phyloP scores from a whole-genome alignment of 2,113 vertebrate genomes.

The Nematolebias whitei region DNA sequence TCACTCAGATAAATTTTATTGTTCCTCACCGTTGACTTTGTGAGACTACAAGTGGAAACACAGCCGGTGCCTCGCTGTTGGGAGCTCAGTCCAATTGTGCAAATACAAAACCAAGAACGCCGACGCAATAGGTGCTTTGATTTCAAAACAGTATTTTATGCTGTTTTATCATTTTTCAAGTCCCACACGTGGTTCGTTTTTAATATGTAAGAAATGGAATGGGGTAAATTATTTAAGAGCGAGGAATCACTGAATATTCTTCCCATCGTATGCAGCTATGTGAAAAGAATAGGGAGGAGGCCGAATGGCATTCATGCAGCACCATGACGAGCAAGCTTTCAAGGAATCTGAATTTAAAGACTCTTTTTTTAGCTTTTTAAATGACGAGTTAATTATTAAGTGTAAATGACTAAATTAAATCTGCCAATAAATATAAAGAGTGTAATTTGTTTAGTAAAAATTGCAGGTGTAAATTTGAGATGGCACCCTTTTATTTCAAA shows the following conservation, averaged over 20 bases:
- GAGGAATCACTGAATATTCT: constrained; percentile 75
- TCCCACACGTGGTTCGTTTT: constrained; percentile 71
- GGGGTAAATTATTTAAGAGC: constrained; percentile 79
- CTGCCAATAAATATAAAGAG: constrained; percentile 37
- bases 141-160: constrained; percentile 79
- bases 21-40: constrained; percentile 45
- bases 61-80: constrained; percentile 45
- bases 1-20: constrained; percentile 66
- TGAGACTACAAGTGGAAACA: constrained; percentile 48
- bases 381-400: constrained; percentile 7
- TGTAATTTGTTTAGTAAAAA: constrained; percentile 49
- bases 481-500: constrained; percentile 59
- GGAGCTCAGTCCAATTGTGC: constrained; percentile 68
- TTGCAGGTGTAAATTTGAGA: constrained; percentile 50
- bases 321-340: constrained; percentile 19
- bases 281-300: constrained; percentile 67
- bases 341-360: constrained; percentile 27
- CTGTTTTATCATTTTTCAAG: constrained; percentile 79
- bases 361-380: neutral
- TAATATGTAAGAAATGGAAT: constrained; percentile 77
- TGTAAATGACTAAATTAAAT: constrained; percentile 43
- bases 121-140: constrained; percentile 79
- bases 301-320: constrained; percentile 41
- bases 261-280: constrained; percentile 46
- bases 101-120: constrained; percentile 70